Evolutionary conservation across 2,113 vertebrate species (phyloP).

Genomic region (Picathartes gymnocephalus): DNA sequence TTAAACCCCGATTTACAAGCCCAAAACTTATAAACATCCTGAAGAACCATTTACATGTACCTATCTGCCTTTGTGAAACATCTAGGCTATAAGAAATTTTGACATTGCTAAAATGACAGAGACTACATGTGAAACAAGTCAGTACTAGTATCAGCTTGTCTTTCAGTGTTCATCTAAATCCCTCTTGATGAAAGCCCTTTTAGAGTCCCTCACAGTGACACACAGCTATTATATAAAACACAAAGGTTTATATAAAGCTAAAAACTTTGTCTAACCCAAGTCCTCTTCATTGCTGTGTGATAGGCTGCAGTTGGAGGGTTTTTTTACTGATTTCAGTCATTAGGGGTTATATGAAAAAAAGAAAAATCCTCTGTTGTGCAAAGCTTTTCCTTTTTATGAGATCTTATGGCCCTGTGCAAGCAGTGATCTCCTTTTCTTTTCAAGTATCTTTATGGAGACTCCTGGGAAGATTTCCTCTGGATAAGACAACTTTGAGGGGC

Average conservation of each 20-base stretch:
- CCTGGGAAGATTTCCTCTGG: neutral
- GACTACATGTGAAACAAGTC: neutral
- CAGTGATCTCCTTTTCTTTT: neutral
- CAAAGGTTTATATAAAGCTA: neutral
- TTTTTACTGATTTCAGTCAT: neutral
- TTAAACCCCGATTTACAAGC: neutral
- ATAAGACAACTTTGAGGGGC: slow-evolving; percentile 8
- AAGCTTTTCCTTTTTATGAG: neutral
- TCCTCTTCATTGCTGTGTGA: neutral
- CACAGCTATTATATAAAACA: neutral
- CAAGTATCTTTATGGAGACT: slow-evolving; percentile 1
- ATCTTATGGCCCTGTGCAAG: neutral
- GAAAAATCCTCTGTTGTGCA: neutral
- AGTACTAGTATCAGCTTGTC: neutral
- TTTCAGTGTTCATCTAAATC: slow-evolving; percentile 5
- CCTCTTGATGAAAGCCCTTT: neutral
- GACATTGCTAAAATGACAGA: slow-evolving; percentile 20
- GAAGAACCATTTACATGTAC: neutral
- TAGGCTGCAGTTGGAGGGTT: neutral
- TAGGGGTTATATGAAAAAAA: neutral
- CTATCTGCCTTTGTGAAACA: neutral
- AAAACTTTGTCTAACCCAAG: neutral
- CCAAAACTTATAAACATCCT: neutral
- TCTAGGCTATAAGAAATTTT: neutral
- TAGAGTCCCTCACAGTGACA: neutral